Evolutionary conservation across 2,797 vertebrate genomes (phyloP), one percentile per base, ranked within the genome.

Genomic region (Morus bassanus): DNA sequence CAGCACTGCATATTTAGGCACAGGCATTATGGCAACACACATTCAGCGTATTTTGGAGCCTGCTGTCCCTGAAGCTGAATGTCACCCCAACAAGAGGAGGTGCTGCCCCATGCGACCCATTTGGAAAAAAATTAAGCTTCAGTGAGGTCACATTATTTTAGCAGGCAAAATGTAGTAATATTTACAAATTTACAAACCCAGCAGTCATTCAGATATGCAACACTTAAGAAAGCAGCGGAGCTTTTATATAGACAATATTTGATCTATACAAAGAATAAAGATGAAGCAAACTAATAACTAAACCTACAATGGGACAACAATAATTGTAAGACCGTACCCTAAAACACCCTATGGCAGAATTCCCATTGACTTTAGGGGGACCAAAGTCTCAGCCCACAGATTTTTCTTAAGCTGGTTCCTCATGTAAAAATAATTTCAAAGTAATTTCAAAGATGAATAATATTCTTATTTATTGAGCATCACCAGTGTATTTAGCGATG

Each of bases 11-110:
- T 31, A 43, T 65, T 70, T 73, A 54, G 51, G 74, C 30, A 48
- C 10, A 31, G 48, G 78, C 0, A 0, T 61, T 72, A 76, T 0
- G 27, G 77, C 46, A 69, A 46, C 22, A 9, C 0, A 0, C 24
- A 3, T 54, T 74, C 2, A 1, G 56, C 2, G 0, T 30, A 11
- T 82, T 87, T 80, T 2, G 1, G 70, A 60, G 30, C 6, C 60
- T 61, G 54, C 43, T n/a, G 37, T 80, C 50, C 50, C 57, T 37
- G 15, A 39, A 87, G 60, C 17, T 64, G 81, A 43, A 2, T 53
- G 65, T 68, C 0, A 0, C 17, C 33, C 24, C 3, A 0, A 50
- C 69, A 93, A 89, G 43, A 57, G 27, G 21, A 54, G 30, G 17
- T 59, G 19, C 39, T 68, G 45, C 15, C 45, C 57, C 54, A 14